Conservation (phyloP, 2,113 vertebrate genomes). For the Suricata suricatta region DNA sequence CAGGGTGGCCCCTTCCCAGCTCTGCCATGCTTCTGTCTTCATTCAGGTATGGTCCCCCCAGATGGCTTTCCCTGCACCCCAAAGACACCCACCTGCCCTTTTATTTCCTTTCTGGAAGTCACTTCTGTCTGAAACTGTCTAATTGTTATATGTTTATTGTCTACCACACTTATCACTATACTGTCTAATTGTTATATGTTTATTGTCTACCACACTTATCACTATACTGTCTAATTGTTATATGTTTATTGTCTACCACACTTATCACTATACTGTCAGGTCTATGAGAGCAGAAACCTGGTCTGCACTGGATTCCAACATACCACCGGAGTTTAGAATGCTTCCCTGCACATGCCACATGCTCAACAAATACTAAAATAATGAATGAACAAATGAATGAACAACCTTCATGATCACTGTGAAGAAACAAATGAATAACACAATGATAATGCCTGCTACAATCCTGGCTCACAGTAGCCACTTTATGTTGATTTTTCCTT, state of each 20-base stretch:
- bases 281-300: not conserved
- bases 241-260: not conserved
- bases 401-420: not conserved
- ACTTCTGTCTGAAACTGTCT: not conserved
- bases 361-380: not conserved
- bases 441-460: not conserved
- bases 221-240: no score
- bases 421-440: not conserved
- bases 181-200: no score
- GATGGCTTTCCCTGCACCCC: not conserved
- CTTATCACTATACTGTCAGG: not conserved
- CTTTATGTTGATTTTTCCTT: conserved; percentile 3
- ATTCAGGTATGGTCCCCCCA: not conserved
- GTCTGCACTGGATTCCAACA: not conserved
- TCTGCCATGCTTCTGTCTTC: not conserved
- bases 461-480: not conserved
- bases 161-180: no score
- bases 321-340: not conserved
- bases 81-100: not conserved
- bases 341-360: not conserved
- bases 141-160: no score
- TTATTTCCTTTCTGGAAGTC: not conserved
- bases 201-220: no score
- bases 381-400: not conserved
- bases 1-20: not conserved